Base-by-base conservation (phyloP, 2,113 vertebrate species). In the Rhinopomastus cyanomelas region DNA sequence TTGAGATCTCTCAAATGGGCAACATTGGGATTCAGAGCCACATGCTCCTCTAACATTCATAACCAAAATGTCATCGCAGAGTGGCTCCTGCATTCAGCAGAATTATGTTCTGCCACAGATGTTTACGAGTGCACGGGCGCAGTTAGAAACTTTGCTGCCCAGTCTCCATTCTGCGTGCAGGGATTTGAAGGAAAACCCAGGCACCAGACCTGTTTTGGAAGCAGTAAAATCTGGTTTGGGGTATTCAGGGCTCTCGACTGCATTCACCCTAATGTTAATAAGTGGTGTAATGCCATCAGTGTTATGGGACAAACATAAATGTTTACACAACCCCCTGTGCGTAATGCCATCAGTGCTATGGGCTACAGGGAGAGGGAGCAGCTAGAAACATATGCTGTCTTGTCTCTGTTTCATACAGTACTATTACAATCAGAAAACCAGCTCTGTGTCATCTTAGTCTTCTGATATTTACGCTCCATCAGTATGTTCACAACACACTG, bases 131-230 rank as follows among this genome's bases (percentile, higher is more conserved):
- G 67, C 42, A 76, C 88, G 90, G 86, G 62, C 51, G 4, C 90
- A 87, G 62, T 91, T 90, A 92, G 60, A 37, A 93, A 94, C 77
- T 90, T 93, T 95, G 69, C 55, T 92, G 88, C 87, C 92, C 90
- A 93, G 84, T 90, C 67, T 93, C 55, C 64, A 85, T 81, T 85
- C 66, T 91, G 66, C 66, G 79, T 17, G n/a, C 79, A 90, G 77
- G 62, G 88, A 71, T 90, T 88, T 92, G 83, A 96, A 96, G 92
- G 93, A 95, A 95, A 96, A 90, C 12, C 9, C 69, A 84, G 83
- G 51, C 62, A 94, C 16, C 51, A 92, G 74, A 85, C 59, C 11
- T 29, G 55, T 86, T 91, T 90, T 90, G 90, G 55, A 80, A 66
- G 87, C 56, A 69, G 66, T 66, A 86, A 95, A 95, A 95, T 59